These are phyloP conservation scores for Brevimyrus niger DNA, from an alignment of 2,113 vertebrate genomes.

Conservation along the genomic window DNA sequence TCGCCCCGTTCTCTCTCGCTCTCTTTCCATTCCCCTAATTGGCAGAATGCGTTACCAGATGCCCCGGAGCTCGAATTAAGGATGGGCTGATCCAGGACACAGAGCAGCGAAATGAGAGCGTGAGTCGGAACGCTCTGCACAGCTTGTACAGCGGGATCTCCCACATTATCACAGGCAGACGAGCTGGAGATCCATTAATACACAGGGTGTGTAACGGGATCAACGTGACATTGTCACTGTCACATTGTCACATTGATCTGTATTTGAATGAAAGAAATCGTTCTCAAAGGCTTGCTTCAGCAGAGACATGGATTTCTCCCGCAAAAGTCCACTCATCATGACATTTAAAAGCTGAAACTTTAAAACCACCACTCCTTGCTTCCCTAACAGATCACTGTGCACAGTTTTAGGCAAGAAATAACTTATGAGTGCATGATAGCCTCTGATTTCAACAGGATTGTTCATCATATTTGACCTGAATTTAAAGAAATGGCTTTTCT, in stretches of 20 bases:
- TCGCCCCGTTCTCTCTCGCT: neutral
- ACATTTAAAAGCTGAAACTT: neutral
- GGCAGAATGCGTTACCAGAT: neutral
- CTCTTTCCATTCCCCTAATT: neutral
- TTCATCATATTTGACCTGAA: neutral
- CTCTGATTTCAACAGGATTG: neutral
- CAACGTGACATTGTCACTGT: neutral
- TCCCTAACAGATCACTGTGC: neutral
- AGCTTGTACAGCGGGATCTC: neutral
- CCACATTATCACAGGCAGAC: neutral
- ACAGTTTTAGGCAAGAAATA: neutral
- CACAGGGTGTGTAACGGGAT: neutral
- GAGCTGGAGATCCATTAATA: neutral
- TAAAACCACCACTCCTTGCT: neutral
- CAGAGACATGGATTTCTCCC: neutral
- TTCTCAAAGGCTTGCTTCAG: neutral
- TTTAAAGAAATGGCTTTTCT: neutral
- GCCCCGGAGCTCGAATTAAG: neutral
- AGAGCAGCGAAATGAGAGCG: neutral
- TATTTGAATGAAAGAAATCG: neutral
- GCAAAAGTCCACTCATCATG: neutral
- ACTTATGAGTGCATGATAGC: neutral
- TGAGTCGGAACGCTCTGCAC: neutral
- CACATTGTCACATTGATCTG: neutral
- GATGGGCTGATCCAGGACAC: constrained; percentile 3